Conservation (phyloP, 30 jellyfish, hydroid and myxozoan species). For the Phacellophora camtschatica region DNA sequence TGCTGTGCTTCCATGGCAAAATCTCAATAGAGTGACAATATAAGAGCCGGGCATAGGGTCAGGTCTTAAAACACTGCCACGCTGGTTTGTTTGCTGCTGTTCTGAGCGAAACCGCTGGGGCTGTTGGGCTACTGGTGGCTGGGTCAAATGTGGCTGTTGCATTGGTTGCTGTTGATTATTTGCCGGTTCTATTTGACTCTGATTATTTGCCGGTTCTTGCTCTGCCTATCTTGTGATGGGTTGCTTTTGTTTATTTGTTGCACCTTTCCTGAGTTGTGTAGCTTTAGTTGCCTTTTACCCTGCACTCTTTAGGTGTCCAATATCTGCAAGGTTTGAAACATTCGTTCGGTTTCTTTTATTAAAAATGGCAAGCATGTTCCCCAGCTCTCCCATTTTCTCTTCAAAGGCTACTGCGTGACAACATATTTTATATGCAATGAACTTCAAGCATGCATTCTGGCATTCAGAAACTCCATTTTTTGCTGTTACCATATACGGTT, state of each 20-base stretch:
- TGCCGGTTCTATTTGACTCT: too few species aligned
- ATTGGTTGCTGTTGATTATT: too few species aligned
- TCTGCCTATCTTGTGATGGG: too few species aligned
- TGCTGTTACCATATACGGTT: not conserved
- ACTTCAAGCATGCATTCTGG: not conserved
- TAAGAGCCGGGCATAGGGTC: too few species aligned
- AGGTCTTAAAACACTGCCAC: too few species aligned
- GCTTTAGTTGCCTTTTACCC: not conserved
- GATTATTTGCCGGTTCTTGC: too few species aligned
- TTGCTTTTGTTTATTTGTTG: not conserved
- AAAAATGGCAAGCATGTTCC: not conserved
- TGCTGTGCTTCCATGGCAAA: too few species aligned
- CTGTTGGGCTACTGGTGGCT: too few species aligned
- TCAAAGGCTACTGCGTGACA: not conserved
- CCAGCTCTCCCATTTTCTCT: not conserved
- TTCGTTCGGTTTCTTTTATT: not conserved
- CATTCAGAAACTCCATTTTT: not conserved
- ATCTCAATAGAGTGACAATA: too few species aligned
- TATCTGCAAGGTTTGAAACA: not conserved
- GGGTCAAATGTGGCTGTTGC: too few species aligned
- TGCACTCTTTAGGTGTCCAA: not conserved
- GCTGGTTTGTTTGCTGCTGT: too few species aligned
- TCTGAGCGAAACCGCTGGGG: too few species aligned
- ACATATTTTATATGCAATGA: not conserved
- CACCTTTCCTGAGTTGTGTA: not conserved